phyloP scores from a whole-genome alignment of 2,888 invertebrate species.

The Dryomyza anilis region DNA sequence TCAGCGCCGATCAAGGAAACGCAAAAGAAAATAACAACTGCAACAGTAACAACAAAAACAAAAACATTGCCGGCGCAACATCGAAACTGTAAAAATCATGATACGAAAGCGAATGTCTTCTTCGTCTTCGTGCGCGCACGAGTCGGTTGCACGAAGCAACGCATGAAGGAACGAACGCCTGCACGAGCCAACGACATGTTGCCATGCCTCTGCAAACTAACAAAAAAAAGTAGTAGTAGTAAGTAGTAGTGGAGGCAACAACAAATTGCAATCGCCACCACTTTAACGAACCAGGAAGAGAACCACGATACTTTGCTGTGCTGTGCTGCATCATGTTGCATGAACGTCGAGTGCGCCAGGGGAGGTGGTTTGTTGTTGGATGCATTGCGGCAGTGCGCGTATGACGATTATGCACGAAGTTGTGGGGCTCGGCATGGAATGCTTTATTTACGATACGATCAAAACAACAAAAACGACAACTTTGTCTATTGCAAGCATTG shows the following conservation, averaged over 20 bases:
- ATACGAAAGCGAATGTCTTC: slow-evolving; percentile 23
- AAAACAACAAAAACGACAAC: slow-evolving; percentile 18
- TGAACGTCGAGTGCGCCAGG: not conserved
- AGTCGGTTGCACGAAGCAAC: not conserved
- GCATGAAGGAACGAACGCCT: not conserved
- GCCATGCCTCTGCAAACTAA: slow-evolving; percentile 35
- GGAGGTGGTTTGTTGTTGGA: too few species aligned
- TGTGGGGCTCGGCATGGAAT: too few species aligned
- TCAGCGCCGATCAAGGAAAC: slow-evolving; percentile 35
- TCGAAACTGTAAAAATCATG: slow-evolving; percentile 9
- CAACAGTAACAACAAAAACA: not conserved
- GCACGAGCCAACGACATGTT: slow-evolving; percentile 35
- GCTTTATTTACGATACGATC: slow-evolving; percentile 18
- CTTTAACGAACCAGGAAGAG: not conserved
- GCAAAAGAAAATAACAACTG: not conserved
- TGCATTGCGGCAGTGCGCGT: too few species aligned
- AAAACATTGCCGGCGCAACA: not conserved
- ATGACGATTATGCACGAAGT: too few species aligned
- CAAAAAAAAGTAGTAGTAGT: slow-evolving; percentile 26
- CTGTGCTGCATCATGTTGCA: slow-evolving; percentile 18
- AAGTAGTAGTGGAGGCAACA: slow-evolving; percentile 23
- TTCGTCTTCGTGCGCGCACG: not conserved
- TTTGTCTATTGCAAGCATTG: not conserved
- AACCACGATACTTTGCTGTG: not conserved
- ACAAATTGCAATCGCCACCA: slow-evolving; percentile 35